Base-by-base conservation (phyloP, 2,113 vertebrate species). In the Podilymbus podiceps region DNA sequence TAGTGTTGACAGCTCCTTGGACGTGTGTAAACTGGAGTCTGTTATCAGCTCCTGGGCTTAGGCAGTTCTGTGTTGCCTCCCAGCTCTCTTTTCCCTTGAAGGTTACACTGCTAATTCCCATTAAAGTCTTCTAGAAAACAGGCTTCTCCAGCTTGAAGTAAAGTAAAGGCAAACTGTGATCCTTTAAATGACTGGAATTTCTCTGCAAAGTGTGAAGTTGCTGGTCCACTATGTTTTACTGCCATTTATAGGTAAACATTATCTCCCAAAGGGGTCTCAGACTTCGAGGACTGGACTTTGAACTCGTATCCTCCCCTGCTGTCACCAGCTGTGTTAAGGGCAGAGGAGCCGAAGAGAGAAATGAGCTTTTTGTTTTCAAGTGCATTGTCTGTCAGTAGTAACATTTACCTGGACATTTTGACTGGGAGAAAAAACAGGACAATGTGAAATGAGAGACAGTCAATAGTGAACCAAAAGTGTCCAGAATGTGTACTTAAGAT, bases 1-100 rank as follows among this genome's bases (percentile, higher is more conserved):
- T 38, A 30, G 96, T 89, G 94, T 75, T 97, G 97, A 97, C 96
- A 96, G 91, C 67, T 95, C 86, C 89, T 95, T 96, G 95, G 94
- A 95, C 0, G 1, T 69, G 53, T 31, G 62, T 42, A 69, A 50
- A 47, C 73, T 92, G 60, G 55, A 95, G 53, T 12, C 69, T 95
- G 58, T 93, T 96, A 95, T 95, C 95, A 94, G 88, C 69, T 73
- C 63, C 73, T 86, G 64, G 52, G 60, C 68, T 75, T 44, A 85
- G 56, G 80, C 91, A 79, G 75, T 69, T 94, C 62, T 93, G 20
- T 94, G 62, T 89, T 90, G 90, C 85, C 75, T 95, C 92, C 64
- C 64, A 88, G 64, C 68, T 95, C 81, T 75, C 71, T 92, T 93
- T 88, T 93, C 64, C 82, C 53, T 89, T 86, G 55, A 92, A 92